Evolutionary conservation across 2,113 vertebrate species (phyloP).

Genomic region (Cyrtonyx montezumae): DNA sequence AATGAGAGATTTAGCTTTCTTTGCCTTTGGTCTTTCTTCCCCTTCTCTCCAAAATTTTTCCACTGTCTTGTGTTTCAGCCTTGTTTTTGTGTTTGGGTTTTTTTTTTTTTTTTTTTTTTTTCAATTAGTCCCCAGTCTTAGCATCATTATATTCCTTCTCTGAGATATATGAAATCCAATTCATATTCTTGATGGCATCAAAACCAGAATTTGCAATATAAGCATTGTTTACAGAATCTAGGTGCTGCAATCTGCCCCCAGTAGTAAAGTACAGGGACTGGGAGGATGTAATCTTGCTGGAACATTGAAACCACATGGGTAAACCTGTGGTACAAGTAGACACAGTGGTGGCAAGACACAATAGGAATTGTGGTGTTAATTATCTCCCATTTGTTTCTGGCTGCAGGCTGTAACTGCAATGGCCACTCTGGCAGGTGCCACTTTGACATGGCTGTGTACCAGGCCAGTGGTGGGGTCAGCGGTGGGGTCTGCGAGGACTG

Average conservation of each 20-base stretch:
- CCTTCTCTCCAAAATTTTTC: background rate
- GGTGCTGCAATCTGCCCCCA: background rate
- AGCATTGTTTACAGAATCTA: background rate
- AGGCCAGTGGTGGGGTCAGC: conserved; percentile 70
- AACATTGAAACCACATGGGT: background rate
- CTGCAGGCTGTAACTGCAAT: conserved; percentile 86
- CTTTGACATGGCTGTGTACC: conserved; percentile 78
- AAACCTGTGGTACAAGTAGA: background rate
- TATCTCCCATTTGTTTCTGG: background rate
- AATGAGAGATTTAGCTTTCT: background rate
- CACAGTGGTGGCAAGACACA: background rate
- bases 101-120: too few relatives aligned
- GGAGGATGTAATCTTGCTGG: background rate
- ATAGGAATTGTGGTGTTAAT: background rate
- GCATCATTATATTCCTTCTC: background rate
- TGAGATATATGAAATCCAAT: background rate
- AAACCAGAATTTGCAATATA: background rate
- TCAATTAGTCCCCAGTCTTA: background rate
- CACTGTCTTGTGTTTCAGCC: too few relatives aligned
- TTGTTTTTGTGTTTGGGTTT: background rate
- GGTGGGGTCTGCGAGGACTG: conserved; percentile 89
- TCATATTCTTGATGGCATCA: background rate
- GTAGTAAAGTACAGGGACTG: background rate
- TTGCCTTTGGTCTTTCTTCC: background rate
- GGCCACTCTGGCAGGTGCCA: conserved; percentile 86